These are phyloP conservation scores for Leptonema lineaticorne DNA, from an alignment of 1,140 invertebrate genomes.

Conservation along the genomic window DNA sequence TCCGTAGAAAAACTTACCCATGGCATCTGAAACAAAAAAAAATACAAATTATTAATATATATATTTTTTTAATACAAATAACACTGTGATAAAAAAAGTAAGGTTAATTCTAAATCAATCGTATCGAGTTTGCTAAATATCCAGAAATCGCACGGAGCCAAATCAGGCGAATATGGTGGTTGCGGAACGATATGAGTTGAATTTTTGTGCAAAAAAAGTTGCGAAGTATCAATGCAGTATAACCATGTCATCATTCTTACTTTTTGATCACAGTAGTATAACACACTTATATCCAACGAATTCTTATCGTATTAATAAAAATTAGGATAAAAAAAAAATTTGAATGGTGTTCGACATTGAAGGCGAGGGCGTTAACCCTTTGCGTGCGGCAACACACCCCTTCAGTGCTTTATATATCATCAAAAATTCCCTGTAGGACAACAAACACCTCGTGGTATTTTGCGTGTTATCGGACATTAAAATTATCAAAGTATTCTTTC, in stretches of 20 bases:
- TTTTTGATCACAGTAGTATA: no score
- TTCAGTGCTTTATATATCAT: constrained; percentile 16
- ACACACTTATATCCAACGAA: no score
- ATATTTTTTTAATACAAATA: constrained; percentile 2
- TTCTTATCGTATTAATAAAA: no score
- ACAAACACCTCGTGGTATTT: constrained; percentile 34
- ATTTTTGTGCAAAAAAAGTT: no score
- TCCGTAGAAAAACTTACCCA: constrained; percentile 55
- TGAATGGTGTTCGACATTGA: neutral
- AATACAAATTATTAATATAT: constrained; percentile 26
- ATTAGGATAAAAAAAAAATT: no score
- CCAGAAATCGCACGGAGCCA: no score
- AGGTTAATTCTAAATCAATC: no score
- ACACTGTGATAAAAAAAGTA: neutral
- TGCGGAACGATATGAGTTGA: no score
- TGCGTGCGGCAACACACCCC: constrained; percentile 24
- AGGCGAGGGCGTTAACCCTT: constrained; percentile 32
- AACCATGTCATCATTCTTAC: no score
- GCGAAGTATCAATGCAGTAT: no score
- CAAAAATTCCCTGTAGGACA: constrained; percentile 27
- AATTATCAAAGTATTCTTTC: constrained; percentile 41
- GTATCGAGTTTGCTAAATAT: no score
- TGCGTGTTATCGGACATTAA: constrained; percentile 40
- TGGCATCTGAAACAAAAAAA: constrained; percentile 63
- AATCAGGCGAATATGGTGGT: no score